Base-by-base conservation (phyloP, 2,113 vertebrate genomes). In the Hydrolagus affinis region DNA sequence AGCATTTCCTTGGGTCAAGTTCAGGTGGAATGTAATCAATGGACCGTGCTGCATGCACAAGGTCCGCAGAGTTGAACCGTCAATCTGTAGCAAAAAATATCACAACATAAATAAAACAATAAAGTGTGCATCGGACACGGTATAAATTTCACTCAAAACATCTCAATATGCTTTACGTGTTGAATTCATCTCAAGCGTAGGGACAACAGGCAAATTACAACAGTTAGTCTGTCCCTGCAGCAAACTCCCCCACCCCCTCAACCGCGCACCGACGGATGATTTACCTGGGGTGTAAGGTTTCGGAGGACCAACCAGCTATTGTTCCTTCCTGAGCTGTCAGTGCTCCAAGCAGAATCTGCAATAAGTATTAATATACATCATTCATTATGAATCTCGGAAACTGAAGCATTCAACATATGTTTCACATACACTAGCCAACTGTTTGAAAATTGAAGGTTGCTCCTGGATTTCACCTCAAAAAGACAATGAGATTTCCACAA, bases 301-400 rank as follows among this genome's bases (percentile, higher is more conserved):
- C 98, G 95, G 88, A 99, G 94, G 86, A 99, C 98, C 88, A 99
- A 94, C 97, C 98, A 99, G 94, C 96, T 98, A 94, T 96, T 98
- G 87, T 96, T 96, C 89, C 98, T 96, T 92, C 93, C 96, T 89
- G 96, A 95, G 93, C 94, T 95, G 91, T 99, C 97, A 15, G 96
- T 96, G 87, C 96, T 99, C 98, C 98, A 99, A 1, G 96, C 95
- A 88, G 96, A 96, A 91, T 95, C 97, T 99, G 88, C 76, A 66
- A 73, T 44, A 28, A 25, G 0, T 19, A 68, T 21, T 64, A 80
- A 17, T 32, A 83, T 15, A 14, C 12, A 44, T 44, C 32, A 3
- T 30, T 75, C 2, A 75, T 21, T 10, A n/a, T 66, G 30, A 28
- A 28, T 66, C 44, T 25, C 59, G 64, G 59, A 78, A 28, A 62